A percentile compares a stretch with the other conserved stretches of the same genome.
Conservation (phyloP, 1,140 invertebrate genomes). For the Brachionus manjavacas region DNA sequence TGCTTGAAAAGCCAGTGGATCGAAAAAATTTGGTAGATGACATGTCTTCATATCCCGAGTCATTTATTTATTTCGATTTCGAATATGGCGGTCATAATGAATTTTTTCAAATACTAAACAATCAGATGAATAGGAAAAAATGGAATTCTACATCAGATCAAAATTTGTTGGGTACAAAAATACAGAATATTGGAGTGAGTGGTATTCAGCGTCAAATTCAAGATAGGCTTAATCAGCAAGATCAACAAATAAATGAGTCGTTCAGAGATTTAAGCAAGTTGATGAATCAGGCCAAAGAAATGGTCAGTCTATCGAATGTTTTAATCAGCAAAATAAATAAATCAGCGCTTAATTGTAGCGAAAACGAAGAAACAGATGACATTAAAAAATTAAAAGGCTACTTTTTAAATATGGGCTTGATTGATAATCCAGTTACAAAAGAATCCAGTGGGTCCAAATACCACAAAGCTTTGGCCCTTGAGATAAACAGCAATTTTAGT, state of each 20-base stretch:
- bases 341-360: not conserved
- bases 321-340: slow-evolving; percentile 26
- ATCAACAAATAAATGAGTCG: slow-evolving; percentile 29
- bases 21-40: not conserved
- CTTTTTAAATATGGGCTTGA: slow-evolving; percentile 38
- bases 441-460: slow-evolving; percentile 28
- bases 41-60: not conserved
- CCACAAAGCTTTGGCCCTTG: not conserved
- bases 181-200: slow-evolving; percentile 12
- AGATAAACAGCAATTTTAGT: slow-evolving; percentile 3
- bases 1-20: not conserved
- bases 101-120: slow-evolving; percentile 3
- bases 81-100: slow-evolving; percentile 41
- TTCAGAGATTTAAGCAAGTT: slow-evolving; percentile 1
- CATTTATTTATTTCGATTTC: slow-evolving; percentile 6
- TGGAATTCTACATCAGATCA: not conserved
- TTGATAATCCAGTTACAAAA: slow-evolving; percentile 41
- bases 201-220: slow-evolving; percentile 39
- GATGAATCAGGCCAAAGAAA: slow-evolving; percentile 40
- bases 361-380: slow-evolving; percentile 33
- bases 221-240: slow-evolving; percentile 7
- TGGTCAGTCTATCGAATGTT: slow-evolving; percentile 19
- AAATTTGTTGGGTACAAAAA: not conserved
- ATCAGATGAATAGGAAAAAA: slow-evolving; percentile 8
- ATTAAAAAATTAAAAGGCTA: slow-evolving; percentile 31